Evolutionary conservation across 2,888 invertebrate genomes (phyloP).

Genomic region (Dryobota labecula): DNA sequence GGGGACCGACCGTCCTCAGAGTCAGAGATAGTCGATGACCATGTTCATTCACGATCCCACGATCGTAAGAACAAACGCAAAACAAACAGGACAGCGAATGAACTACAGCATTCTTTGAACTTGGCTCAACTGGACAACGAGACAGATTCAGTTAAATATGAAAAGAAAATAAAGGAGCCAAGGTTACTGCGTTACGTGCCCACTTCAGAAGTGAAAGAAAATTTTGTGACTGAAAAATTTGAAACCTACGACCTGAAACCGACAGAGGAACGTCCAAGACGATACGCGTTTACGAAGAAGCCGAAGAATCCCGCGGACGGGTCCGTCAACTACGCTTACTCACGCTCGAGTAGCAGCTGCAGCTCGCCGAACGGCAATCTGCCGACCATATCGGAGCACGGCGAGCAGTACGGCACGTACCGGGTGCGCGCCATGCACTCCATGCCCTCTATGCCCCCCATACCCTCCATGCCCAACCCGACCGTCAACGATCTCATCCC

Average conservation of each 20-base stretch:
- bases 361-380: conserved; percentile 86
- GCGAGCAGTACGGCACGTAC: conserved; percentile 84
- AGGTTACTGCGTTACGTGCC: conserved; percentile 84
- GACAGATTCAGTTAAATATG: conserved; percentile 86
- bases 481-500: conserved; percentile 73
- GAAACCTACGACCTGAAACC: conserved; percentile 86
- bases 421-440: conserved; percentile 75
- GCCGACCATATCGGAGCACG: conserved; percentile 87
- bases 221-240: conserved; percentile 84
- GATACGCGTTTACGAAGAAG: conserved; percentile 85
- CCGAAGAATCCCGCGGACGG: conserved; percentile 86
- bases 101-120: conserved; percentile 81
- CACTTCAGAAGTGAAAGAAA: conserved; percentile 84
- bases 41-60: conserved; percentile 81
- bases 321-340: conserved; percentile 85
- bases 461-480: conserved; percentile 72
- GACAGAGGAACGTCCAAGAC: conserved; percentile 80
- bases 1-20: conserved; percentile 86
- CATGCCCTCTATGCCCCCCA: conserved; percentile 70
- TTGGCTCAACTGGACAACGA: conserved; percentile 85
- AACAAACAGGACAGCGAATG: conserved; percentile 80
- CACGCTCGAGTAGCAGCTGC: conserved; percentile 85
- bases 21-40: conserved; percentile 86
- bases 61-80: conserved; percentile 83
- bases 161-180: conserved; percentile 86